phyloP scores from a whole-genome alignment of 2,113 vertebrate species.

The Colius striatus region DNA sequence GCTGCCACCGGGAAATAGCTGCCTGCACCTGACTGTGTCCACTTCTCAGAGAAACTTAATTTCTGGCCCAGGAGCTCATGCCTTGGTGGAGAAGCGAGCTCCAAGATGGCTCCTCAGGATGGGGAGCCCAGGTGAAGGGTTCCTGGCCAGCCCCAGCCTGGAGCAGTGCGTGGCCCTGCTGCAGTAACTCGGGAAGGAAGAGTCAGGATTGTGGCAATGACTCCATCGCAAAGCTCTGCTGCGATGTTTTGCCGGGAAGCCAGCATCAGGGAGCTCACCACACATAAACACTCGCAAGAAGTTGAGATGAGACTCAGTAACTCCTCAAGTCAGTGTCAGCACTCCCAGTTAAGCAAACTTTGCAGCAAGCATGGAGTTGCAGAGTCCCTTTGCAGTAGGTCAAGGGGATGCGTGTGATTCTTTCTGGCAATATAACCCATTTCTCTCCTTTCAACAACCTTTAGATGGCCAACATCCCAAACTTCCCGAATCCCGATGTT shows the following conservation, averaged over 20 bases:
- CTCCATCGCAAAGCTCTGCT: background rate
- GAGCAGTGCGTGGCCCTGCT: background rate
- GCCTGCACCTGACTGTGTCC: background rate
- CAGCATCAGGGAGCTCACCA: fast-evolving
- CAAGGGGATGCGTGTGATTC: background rate
- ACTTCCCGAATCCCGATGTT: background rate
- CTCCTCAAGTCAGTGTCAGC: background rate
- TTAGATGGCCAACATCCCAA: background rate
- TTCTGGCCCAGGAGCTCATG: background rate
- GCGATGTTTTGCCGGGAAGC: background rate
- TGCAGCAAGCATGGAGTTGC: background rate
- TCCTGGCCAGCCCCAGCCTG: background rate
- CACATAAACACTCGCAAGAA: background rate
- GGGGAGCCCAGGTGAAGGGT: background rate
- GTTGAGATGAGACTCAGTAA: background rate
- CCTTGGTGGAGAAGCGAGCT: background rate
- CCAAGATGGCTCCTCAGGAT: background rate
- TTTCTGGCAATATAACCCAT: background rate
- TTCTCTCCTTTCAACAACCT: background rate
- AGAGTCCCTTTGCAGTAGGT: background rate
- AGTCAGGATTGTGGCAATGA: background rate
- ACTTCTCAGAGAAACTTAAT: background rate
- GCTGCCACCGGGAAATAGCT: background rate
- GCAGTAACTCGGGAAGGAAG: background rate
- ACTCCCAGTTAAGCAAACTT: slow-evolving; percentile 24